phyloP scores from a whole-genome alignment of 2,113 vertebrate genomes.

The Vidua chalybeata region DNA sequence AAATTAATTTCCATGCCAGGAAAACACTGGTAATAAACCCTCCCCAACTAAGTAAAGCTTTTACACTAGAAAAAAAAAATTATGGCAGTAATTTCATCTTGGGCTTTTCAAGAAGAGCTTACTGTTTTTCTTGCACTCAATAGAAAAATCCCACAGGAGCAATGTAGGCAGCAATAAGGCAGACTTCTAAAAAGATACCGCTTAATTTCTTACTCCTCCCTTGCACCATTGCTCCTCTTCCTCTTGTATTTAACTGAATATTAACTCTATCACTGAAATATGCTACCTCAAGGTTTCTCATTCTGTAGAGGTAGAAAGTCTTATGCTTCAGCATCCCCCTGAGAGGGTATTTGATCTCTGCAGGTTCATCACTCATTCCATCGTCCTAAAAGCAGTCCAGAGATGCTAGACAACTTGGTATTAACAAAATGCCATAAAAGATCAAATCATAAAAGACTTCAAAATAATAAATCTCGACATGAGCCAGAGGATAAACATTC shows the following conservation, averaged over 20 bases:
- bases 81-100: slow-evolving; percentile 78
- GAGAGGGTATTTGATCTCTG: neutral
- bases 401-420: neutral
- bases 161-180: slow-evolving; percentile 75
- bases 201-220: slow-evolving; percentile 75
- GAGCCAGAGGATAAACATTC: neutral
- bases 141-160: slow-evolving; percentile 76
- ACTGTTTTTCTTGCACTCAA: slow-evolving; percentile 73
- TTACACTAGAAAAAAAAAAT: slow-evolving; percentile 66
- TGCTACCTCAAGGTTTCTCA: neutral
- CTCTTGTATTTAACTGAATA: slow-evolving; percentile 57
- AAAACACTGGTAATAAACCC: slow-evolving; percentile 75
- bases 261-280: slow-evolving; percentile 64
- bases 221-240: slow-evolving; percentile 61
- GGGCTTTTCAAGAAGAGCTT: slow-evolving; percentile 75
- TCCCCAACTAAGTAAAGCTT: slow-evolving; percentile 77
- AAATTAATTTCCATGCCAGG: slow-evolving; percentile 77
- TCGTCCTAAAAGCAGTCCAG: neutral
- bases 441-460: neutral
- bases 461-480: neutral
- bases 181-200: slow-evolving; percentile 74
- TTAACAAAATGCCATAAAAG: neutral
- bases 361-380: neutral
- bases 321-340: neutral
- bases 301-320: neutral